Evolutionary conservation across 1,140 invertebrate species (phyloP).

Genomic region (Ganaspis sp.): DNA sequence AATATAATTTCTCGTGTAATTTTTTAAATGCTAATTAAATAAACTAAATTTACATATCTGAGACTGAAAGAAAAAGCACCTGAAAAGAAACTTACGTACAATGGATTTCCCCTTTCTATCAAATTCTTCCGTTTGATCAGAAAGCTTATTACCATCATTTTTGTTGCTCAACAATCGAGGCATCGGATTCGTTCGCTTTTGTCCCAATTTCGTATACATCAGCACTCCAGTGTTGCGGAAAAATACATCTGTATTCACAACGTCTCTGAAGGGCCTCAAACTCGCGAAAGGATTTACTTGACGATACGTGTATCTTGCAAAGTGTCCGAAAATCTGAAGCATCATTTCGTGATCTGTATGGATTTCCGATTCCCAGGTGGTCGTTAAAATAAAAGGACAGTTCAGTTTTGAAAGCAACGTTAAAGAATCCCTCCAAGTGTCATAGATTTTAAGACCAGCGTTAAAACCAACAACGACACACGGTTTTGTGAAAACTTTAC

Average conservation of each 20-base stretch:
- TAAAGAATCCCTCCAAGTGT: background rate
- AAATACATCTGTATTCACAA: constrained; percentile 1
- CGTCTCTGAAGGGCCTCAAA: background rate
- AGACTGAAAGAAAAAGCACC: too few relatives aligned
- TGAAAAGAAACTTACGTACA: constrained; percentile 8
- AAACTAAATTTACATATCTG: too few relatives aligned
- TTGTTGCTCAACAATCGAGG: background rate
- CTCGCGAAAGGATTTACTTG: background rate
- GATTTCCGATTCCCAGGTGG: background rate
- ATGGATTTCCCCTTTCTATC: background rate
- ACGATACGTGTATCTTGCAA: background rate
- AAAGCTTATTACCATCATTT: background rate
- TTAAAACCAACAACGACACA: background rate
- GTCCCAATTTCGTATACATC: background rate
- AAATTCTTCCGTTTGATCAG: background rate
- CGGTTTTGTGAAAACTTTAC: background rate
- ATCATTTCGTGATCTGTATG: background rate
- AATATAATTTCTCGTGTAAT: too few relatives aligned
- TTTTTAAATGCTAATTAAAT: too few relatives aligned
- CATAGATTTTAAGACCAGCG: background rate
- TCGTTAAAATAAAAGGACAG: constrained; percentile 15
- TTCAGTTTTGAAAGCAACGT: background rate
- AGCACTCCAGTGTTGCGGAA: background rate
- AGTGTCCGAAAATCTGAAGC: background rate
- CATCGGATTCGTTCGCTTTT: background rate